Percentiles rank a stretch among this genome's conserved stretches.
Evolutionary conservation across 64 coral and sea anemone species (phyloP).

Genomic region (Montipora capricornis): DNA sequence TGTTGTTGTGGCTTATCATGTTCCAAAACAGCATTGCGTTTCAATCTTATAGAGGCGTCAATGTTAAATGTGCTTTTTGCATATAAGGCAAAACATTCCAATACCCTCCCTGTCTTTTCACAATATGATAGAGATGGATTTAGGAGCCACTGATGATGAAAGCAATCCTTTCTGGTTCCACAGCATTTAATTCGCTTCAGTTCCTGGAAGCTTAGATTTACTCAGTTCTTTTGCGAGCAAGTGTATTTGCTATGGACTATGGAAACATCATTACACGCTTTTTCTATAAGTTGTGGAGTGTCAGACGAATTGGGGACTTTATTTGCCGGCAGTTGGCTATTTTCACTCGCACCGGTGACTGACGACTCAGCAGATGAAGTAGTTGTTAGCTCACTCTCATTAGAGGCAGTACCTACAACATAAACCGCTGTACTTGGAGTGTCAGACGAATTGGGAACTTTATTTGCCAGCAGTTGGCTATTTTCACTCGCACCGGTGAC

Average conservation of each 20-base stretch:
- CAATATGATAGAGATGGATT: conserved; percentile 47
- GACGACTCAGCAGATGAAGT: conserved; percentile 17
- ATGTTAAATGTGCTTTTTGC: conserved; percentile 43
- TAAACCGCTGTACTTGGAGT: neutral
- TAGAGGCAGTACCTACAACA: conserved; percentile 5
- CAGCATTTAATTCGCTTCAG: neutral
- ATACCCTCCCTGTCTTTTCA: conserved; percentile 56
- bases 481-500: conserved; percentile 22
- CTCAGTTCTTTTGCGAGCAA: conserved; percentile 20
- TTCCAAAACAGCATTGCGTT: neutral
- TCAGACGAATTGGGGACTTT: neutral
- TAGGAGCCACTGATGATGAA: conserved; percentile 68
- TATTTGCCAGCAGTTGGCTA: conserved; percentile 7
- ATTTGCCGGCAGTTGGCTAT: conserved; percentile 7
- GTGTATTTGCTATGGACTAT: conserved; percentile 53
- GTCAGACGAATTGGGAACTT: neutral
- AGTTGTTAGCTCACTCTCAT: conserved; percentile 26
- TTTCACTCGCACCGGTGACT: conserved; percentile 18
- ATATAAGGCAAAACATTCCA: conserved; percentile 72
- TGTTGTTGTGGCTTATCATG: conserved; percentile 10
- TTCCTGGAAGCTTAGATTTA: conserved; percentile 16
- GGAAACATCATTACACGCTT: conserved; percentile 43
- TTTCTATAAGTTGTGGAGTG: conserved; percentile 20
- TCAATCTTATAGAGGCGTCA: neutral
- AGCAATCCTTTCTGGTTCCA: conserved; percentile 21